Evolutionary conservation across 2,888 invertebrate species (phyloP).

Genomic region (Selenia dentaria): DNA sequence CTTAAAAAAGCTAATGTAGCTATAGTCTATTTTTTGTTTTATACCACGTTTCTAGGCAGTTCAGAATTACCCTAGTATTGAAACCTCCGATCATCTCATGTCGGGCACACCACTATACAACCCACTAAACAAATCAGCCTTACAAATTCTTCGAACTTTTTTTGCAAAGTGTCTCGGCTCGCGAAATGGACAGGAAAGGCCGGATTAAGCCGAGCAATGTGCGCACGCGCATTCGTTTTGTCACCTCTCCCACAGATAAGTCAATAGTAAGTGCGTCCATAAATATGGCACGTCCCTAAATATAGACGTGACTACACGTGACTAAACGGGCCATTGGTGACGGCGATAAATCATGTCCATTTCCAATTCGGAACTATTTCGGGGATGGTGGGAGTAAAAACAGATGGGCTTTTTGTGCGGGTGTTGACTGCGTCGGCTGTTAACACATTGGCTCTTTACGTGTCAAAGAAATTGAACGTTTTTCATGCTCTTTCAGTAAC

Average conservation of each 20-base stretch:
- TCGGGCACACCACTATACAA: too few relatives aligned
- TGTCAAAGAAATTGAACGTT: not conserved
- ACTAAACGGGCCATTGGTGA: slow-evolving; percentile 41
- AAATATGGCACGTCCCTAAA: slow-evolving; percentile 21
- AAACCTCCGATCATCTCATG: too few relatives aligned
- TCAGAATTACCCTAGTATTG: too few relatives aligned
- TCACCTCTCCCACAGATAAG: slow-evolving; percentile 23
- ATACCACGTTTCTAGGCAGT: too few relatives aligned
- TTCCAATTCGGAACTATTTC: slow-evolving; percentile 33
- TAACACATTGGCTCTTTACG: not conserved
- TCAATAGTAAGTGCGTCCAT: not conserved
- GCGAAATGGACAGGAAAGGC: slow-evolving; percentile 55
- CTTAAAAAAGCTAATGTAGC: too few relatives aligned
- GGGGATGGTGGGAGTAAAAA: slow-evolving; percentile 11
- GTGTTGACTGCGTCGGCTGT: not conserved
- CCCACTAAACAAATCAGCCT: slow-evolving; percentile 17
- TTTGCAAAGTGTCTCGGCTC: slow-evolving; percentile 24
- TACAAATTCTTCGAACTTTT: slow-evolving; percentile 23
- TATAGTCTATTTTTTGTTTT: too few relatives aligned
- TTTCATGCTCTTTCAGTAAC: not conserved
- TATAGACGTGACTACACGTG: slow-evolving; percentile 41
- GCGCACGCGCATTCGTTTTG: slow-evolving; percentile 38
- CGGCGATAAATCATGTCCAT: slow-evolving; percentile 35
- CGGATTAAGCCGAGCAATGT: slow-evolving; percentile 47
- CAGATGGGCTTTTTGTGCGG: slow-evolving; percentile 7